Evolutionary conservation across 2,888 invertebrate genomes (phyloP).

Genomic region (Minunthozetes semirufus): DNA sequence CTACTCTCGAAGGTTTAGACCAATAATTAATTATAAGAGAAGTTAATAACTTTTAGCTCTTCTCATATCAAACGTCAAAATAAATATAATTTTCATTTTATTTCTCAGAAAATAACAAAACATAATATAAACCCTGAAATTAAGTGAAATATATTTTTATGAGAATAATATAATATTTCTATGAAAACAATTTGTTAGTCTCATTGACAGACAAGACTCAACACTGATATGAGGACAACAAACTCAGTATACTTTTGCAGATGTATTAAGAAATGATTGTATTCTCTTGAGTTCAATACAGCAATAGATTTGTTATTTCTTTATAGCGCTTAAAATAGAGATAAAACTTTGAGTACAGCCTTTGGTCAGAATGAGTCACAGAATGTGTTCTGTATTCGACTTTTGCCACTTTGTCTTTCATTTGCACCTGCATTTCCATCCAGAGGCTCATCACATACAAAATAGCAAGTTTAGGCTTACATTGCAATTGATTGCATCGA

Average conservation of each 20-base stretch:
- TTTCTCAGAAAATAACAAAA: too few relatives aligned
- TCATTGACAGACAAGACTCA: too few relatives aligned
- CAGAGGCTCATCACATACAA: neutral
- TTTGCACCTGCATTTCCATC: neutral
- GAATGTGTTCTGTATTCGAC: neutral
- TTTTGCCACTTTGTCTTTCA: neutral
- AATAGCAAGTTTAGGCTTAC: neutral
- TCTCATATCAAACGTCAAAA: neutral
- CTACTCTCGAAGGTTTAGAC: neutral
- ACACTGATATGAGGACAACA: neutral
- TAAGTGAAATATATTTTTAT: too few relatives aligned
- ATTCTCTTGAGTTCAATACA: conserved; percentile 9
- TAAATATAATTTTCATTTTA: neutral
- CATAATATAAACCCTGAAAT: too few relatives aligned
- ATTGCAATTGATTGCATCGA: neutral
- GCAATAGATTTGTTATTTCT: conserved; percentile 7
- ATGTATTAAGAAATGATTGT: neutral
- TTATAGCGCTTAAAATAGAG: neutral
- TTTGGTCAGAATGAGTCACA: neutral
- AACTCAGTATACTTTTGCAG: neutral
- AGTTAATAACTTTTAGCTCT: too few relatives aligned
- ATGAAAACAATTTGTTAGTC: too few relatives aligned
- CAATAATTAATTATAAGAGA: too few relatives aligned
- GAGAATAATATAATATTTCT: too few relatives aligned
- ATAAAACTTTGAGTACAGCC: neutral